phyloP scores from a whole-genome alignment of 2,888 invertebrate species.

The Sarcophaga rosellei region DNA sequence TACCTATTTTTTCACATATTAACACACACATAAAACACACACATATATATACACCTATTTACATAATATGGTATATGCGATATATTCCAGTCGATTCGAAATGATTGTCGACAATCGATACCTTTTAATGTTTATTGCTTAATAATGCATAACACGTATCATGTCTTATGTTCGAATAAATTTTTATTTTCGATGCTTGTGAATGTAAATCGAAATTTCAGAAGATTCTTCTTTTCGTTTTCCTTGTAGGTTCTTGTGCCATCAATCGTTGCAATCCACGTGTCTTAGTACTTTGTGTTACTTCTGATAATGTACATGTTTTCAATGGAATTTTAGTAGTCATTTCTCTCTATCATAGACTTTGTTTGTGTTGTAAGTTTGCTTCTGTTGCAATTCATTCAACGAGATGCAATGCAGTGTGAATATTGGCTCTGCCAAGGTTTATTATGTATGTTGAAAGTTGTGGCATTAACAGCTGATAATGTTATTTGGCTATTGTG shows the following conservation, averaged over 20 bases:
- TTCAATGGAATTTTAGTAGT: constrained; percentile 43
- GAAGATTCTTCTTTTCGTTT: constrained; percentile 15
- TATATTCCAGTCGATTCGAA: background rate
- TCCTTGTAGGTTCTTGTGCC: constrained; percentile 30
- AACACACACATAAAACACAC: too few species aligned
- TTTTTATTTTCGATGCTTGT: constrained; percentile 16
- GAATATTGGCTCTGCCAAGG: constrained; percentile 46
- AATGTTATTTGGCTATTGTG: constrained; percentile 21
- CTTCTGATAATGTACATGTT: constrained; percentile 38
- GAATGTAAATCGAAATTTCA: background rate
- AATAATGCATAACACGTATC: constrained; percentile 68
- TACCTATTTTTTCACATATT: too few species aligned
- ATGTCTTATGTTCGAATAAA: constrained; percentile 58
- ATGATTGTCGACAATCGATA: constrained; percentile 60
- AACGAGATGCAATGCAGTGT: constrained; percentile 25
- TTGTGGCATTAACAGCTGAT: constrained; percentile 54
- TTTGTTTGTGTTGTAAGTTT: constrained; percentile 2
- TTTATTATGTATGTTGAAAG: constrained; percentile 50
- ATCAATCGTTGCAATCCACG: constrained; percentile 45
- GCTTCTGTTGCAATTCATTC: constrained; percentile 11
- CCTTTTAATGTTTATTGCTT: constrained; percentile 66
- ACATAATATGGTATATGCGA: too few species aligned
- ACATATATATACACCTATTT: too few species aligned
- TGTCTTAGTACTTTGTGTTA: constrained; percentile 33
- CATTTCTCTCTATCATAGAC: constrained; percentile 12